Conservation (phyloP, 2,888 invertebrate species). For the Xanthostigma xanthostigma region DNA sequence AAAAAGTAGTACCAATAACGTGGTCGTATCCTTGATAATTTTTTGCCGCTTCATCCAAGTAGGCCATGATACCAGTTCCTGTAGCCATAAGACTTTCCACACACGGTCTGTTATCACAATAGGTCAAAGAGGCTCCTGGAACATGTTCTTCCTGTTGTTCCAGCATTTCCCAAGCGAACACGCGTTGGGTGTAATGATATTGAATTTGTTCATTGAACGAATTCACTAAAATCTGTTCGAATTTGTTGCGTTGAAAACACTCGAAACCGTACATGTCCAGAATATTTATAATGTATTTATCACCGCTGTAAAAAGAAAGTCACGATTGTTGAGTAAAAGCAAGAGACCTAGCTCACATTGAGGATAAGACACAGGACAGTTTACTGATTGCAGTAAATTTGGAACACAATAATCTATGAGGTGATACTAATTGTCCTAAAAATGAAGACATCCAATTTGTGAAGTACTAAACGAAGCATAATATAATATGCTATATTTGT, state of each 20-base stretch:
- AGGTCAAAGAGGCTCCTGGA: slow-evolving; percentile 52
- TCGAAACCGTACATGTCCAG: slow-evolving; percentile 89
- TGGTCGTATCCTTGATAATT: slow-evolving; percentile 52
- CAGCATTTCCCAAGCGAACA: slow-evolving; percentile 84
- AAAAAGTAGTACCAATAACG: slow-evolving; percentile 44
- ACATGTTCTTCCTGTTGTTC: slow-evolving; percentile 63
- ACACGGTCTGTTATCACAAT: slow-evolving; percentile 76
- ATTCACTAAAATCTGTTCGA: slow-evolving; percentile 82
- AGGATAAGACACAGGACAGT: too few species aligned
- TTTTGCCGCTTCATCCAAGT: slow-evolving; percentile 78
- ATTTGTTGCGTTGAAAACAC: slow-evolving; percentile 69
- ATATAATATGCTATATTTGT: too few species aligned
- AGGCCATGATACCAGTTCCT: slow-evolving; percentile 66
- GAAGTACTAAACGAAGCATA: too few species aligned
- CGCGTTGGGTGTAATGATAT: slow-evolving; percentile 80
- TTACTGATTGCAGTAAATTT: too few species aligned
- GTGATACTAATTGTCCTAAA: too few species aligned
- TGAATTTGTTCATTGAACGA: slow-evolving; percentile 86
- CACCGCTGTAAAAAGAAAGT: slow-evolving; percentile 19
- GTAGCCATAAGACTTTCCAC: slow-evolving; percentile 78
- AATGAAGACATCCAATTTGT: too few species aligned
- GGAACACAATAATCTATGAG: too few species aligned
- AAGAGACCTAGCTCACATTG: too few species aligned
- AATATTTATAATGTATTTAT: slow-evolving; percentile 64
- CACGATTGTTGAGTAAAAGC: too few species aligned